These are phyloP conservation scores for Percina caprodes DNA, from an alignment of 2,113 vertebrate genomes.

Conservation along the genomic window DNA sequence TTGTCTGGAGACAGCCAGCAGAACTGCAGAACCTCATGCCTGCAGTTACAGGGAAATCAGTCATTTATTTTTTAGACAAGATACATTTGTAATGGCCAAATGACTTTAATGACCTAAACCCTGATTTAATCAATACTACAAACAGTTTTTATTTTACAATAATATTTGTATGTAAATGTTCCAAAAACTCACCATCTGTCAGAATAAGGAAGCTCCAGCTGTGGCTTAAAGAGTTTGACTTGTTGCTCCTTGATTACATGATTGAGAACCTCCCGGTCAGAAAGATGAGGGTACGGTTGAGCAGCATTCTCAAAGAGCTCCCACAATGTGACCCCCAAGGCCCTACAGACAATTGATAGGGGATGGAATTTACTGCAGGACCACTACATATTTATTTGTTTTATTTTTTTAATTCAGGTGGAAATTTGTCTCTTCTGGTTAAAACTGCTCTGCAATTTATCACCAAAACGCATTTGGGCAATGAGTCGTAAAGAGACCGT, in stretches of 20 bases:
- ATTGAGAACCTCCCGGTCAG: constrained; percentile 91
- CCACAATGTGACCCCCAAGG: constrained; percentile 94
- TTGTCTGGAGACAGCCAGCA: constrained; percentile 94
- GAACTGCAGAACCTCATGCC: constrained; percentile 97
- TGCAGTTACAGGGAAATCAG: constrained; percentile 59
- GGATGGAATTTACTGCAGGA: neutral
- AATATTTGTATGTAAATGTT: neutral
- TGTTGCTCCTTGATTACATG: constrained; percentile 94
- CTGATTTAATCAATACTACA: neutral
- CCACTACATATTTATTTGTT: neutral
- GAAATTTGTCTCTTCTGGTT: constrained; percentile 21
- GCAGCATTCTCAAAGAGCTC: constrained; percentile 91
- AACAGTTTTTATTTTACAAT: neutral
- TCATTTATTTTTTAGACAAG: neutral
- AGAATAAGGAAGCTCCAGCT: constrained; percentile 92
- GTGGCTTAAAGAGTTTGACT: constrained; percentile 91
- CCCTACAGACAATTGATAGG: constrained; percentile 80
- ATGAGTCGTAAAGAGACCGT: constrained; percentile 16
- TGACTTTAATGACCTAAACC: neutral
- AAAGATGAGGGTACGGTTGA: constrained; percentile 91
- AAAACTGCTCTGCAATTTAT: constrained; percentile 31
- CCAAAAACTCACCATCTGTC: constrained; percentile 90
- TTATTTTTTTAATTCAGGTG: constrained; percentile 7
- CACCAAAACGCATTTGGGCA: constrained; percentile 35
- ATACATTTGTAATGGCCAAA: neutral